Base-by-base conservation (phyloP, 2,113 vertebrate genomes). In the Mesocricetus auratus region DNA sequence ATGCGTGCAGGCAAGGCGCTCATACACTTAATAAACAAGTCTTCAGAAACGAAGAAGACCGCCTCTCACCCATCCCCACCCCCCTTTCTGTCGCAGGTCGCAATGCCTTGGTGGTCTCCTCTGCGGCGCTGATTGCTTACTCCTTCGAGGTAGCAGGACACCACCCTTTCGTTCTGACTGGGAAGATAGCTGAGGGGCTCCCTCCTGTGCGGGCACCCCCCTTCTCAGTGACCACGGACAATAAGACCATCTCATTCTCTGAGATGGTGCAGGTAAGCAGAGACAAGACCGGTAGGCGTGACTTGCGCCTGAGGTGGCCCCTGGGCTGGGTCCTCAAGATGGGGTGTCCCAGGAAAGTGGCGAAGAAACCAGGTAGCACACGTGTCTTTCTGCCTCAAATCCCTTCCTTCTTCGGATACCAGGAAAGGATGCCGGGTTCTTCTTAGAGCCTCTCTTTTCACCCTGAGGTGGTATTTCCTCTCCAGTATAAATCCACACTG, bases 21-120 rank as follows among this genome's bases (percentile, higher is more conserved):
- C 53, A 16, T 15, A 60, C 12, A 39, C n/a, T 29, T 17, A 42
- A 60, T 15, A 26, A 82, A 3, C 29, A 29, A 42, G 4, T 42
- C 8, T 17, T 31, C n/a, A 82, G 26, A 77, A 60, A 5, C 21
- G 39, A 21, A 17, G 39, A 42, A 45, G 5, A 22, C 16, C 0
- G 16, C 3, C 8, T 29, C 5, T 69, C 82, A 68, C 42, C 5
- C 0, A 1, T 0, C 0, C 33, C 60, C 62, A 33, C 0, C 29
- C 0, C 39, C 47, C 47, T 47, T 50, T 83, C 69, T 24, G 0
- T 68, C 60, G n/a, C 89, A 99, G 99, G 99, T 90, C 99, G 99
- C 17, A 99, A 99, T 0, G 99, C 99, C 7, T 97, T 99, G 8
- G 99, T 99, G 7, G 99, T 99, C 45, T 97, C 99, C n/a, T 99